Evolutionary conservation across 2,797 vertebrate genomes (phyloP).

Genomic region (Geotrypetes seraphini): DNA sequence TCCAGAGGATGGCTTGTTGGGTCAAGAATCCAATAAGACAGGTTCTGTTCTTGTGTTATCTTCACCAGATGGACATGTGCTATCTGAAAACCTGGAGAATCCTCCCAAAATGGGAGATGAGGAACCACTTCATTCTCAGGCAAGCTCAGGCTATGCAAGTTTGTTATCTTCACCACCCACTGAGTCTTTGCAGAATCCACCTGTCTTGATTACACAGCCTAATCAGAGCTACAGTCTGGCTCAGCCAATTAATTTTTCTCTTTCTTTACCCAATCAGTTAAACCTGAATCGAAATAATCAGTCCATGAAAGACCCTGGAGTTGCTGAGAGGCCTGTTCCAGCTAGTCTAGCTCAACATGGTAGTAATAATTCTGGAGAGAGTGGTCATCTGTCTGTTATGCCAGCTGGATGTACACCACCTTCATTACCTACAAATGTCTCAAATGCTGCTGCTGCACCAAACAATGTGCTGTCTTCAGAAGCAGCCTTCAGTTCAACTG

Average conservation of each 20-base stretch:
- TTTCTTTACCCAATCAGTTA: conserved; percentile 41
- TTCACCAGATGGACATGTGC: conserved; percentile 18
- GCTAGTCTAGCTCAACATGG: conserved; percentile 20
- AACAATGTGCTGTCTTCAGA: conserved; percentile 32
- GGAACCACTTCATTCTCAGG: conserved; percentile 61
- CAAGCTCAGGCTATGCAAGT: conserved; percentile 79
- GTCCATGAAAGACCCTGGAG: conserved; percentile 32
- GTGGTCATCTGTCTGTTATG: conserved; percentile 3
- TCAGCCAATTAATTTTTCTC: conserved; percentile 49
- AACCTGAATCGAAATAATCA: conserved; percentile 53
- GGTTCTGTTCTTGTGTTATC: conserved; percentile 28
- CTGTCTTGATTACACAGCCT: conserved; percentile 80
- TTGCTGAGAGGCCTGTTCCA: conserved; percentile 23
- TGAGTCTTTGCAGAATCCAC: conserved; percentile 70
- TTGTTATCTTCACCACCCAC: conserved; percentile 68
- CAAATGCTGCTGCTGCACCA: conserved; percentile 42
- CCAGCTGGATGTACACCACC: conserved; percentile 26
- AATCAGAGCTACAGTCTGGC: conserved; percentile 73
- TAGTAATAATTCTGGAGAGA: conserved; percentile 38
- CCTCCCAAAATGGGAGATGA: conserved; percentile 81
- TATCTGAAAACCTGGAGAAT: conserved; percentile 89
- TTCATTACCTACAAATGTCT: conserved; percentile 41
- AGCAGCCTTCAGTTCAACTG: conserved; percentile 30
- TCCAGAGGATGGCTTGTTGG: conserved; percentile 65
- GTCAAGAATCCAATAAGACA: conserved; percentile 25